These are phyloP conservation scores for Bombylius discolor DNA, from an alignment of 2,888 invertebrate genomes.

Conservation along the genomic window DNA sequence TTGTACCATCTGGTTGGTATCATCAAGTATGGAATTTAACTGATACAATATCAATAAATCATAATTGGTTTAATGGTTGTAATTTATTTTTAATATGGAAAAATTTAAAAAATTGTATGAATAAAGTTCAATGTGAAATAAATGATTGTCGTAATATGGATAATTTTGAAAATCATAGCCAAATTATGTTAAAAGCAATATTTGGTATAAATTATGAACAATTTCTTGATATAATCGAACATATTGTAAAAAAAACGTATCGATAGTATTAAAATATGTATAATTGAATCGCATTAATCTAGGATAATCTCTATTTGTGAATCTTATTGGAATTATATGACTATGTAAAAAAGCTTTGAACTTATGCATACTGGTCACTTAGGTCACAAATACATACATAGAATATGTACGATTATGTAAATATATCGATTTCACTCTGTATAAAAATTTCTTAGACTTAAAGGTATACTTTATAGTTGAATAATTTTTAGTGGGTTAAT, in stretches of 20 bases:
- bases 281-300: no score
- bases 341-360: no score
- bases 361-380: no score
- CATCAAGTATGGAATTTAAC: slow-evolving; percentile 92
- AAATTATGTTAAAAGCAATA: slow-evolving; percentile 60
- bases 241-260: slow-evolving; percentile 47
- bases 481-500: no score
- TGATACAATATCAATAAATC: slow-evolving; percentile 92
- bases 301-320: no score
- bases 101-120: slow-evolving; percentile 48
- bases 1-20: slow-evolving; percentile 94
- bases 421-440: no score
- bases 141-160: slow-evolving; percentile 62
- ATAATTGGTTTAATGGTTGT: slow-evolving; percentile 93
- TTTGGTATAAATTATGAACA: slow-evolving; percentile 64
- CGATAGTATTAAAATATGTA: background rate
- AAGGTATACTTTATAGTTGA: no score
- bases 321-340: no score
- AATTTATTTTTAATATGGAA: slow-evolving; percentile 65
- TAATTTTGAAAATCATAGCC: slow-evolving; percentile 64
- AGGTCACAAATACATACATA: no score
- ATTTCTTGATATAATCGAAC: slow-evolving; percentile 53
- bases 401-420: no score
- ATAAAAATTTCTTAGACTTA: no score
- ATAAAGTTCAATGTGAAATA: slow-evolving; percentile 64